Evolutionary conservation across 2,797 vertebrate genomes (phyloP), one percentile per base, ranked within the genome.

Genomic region (Pseudochirops cupreus): DNA sequence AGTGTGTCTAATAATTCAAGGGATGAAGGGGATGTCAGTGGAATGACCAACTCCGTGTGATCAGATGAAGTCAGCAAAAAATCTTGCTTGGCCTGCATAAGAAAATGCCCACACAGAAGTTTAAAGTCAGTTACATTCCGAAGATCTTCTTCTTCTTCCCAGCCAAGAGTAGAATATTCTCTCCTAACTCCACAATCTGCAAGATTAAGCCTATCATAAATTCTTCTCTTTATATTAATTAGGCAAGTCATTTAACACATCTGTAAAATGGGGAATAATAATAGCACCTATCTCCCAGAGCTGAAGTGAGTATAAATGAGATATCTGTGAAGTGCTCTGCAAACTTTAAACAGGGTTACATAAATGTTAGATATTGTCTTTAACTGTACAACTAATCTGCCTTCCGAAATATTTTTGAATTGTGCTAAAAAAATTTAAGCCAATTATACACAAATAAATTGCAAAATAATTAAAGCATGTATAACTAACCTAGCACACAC

Each of bases 21-120:
- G 31, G 95, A 93, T 93, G 95, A 58, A 31, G 96, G 39, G 56
- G 94, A 91, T 94, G 52, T 91, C 67, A 55, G 62, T 94, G 94
- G 87, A 96, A 97, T 1, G 26, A 50, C 59, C 56, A 92, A 62
- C 94, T 93, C 93, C 89, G 90, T 82, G 89, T 56, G 91, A 74
- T 93, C 74, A 90, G 53, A 95, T 91, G 90, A 91, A 95, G 94
- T 82, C 53, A 95, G 93, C 82, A 94, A 93, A 92, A 91, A 96
- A 92, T 16, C 94, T 24, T 95, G 87, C 94, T 92, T 93, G 93
- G 54, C 96, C 97, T 98, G 95, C 96, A 94, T 95, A 82, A 13
- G 59, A 93, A 96, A 74, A 56, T 54, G 50, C 9, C 46, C 39
- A 87, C 74, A 91, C 0, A 95, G 31, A 29, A 95, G 13, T 97